A percentile compares a stretch with the other conserved stretches of the same genome.
These are phyloP conservation scores for Kryphioiulus occultus DNA, from an alignment of 2,888 invertebrate species.

Conservation along the genomic window DNA sequence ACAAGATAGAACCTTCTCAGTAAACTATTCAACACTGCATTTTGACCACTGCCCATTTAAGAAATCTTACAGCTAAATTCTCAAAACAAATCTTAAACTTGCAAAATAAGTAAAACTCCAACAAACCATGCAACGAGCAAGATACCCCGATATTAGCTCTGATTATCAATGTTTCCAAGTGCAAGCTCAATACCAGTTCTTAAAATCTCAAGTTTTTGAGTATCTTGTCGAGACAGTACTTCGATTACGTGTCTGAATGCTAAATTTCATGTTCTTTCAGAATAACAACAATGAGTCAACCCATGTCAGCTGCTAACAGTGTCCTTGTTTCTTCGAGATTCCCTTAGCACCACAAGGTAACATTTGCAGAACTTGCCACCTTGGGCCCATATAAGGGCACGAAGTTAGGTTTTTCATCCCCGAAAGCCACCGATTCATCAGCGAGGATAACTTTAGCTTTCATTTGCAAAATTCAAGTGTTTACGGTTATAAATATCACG, in stretches of 20 bases:
- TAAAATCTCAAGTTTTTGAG: neutral
- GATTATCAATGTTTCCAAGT: neutral
- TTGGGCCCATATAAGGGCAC: neutral
- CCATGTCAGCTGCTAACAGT: neutral
- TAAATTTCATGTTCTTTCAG: neutral
- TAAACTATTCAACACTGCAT: too few species aligned
- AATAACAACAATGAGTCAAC: neutral
- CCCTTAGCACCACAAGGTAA: neutral
- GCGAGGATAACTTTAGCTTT: neutral
- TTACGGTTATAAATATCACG: neutral
- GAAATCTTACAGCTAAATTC: too few species aligned
- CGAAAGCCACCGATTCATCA: neutral
- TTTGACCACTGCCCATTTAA: too few species aligned
- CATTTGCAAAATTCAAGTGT: slow-evolving; percentile 30
- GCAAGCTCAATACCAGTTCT: too few species aligned
- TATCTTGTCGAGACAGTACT: neutral
- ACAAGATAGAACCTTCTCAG: too few species aligned
- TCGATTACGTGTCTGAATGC: neutral
- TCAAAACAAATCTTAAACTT: too few species aligned
- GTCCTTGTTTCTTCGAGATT: neutral
- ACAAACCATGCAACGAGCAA: too few species aligned
- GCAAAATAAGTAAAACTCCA: too few species aligned
- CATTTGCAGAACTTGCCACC: neutral
- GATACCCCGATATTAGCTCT: neutral
- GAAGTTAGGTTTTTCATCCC: neutral